phyloP scores from a whole-genome alignment of 2,797 vertebrate species.

The Tragelaphus oryx region DNA sequence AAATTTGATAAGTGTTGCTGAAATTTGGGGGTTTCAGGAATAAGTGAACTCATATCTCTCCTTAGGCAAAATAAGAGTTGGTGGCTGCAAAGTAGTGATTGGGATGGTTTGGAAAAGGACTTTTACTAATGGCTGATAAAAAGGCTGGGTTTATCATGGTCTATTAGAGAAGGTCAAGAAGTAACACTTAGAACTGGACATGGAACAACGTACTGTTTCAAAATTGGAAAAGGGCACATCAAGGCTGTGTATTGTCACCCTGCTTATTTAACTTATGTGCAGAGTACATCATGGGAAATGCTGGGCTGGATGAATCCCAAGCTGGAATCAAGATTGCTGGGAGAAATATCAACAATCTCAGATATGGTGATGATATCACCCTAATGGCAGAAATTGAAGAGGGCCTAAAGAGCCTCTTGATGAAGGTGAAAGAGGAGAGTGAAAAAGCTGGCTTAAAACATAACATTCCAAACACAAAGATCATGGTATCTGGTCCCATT shows the following conservation, averaged over 20 bases:
- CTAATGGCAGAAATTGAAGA: not conserved
- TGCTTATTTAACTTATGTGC: not conserved
- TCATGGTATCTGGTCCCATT: not conserved
- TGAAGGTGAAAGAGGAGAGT: not conserved
- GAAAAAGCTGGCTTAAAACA: not conserved
- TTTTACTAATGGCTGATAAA: not conserved
- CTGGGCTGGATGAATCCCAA: not conserved
- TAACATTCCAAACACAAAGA: not conserved
- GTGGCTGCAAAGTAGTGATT: not conserved
- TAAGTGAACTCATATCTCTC: not conserved
- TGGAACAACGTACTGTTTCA: not conserved
- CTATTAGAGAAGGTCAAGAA: not conserved
- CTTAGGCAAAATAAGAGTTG: not conserved
- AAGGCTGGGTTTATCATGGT: not conserved
- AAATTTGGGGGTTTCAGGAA: not conserved
- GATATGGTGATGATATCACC: not conserved
- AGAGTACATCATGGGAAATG: not conserved
- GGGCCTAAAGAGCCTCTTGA: not conserved
- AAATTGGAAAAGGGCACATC: not conserved
- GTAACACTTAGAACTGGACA: not conserved
- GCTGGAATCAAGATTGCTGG: not conserved
- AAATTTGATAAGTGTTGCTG: not conserved
- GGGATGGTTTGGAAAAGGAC: not conserved
- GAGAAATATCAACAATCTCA: not conserved
- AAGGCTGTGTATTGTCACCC: not conserved